A percentile compares a stretch with the other conserved stretches of the same genome.
Conservation (phyloP, 2,888 invertebrate genomes). For the Cataglyphis altisquamis region DNA sequence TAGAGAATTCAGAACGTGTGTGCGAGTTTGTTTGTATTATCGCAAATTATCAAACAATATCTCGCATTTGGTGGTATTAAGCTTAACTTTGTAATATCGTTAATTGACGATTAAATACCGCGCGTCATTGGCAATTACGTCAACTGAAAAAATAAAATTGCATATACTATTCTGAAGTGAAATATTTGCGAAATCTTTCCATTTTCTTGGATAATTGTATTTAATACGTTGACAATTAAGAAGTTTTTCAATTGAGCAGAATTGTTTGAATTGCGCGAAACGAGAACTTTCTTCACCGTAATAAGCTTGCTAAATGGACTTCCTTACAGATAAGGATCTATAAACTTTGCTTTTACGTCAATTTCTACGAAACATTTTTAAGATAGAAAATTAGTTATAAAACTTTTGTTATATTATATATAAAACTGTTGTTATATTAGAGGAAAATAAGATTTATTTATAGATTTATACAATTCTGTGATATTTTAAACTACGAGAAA, state of each 20-base stretch:
- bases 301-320: slow-evolving; percentile 2
- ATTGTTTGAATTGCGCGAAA: slow-evolving; percentile 15
- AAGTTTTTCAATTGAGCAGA: background rate
- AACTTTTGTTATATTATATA: no score
- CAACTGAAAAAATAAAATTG: background rate
- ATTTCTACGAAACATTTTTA: background rate
- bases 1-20: background rate
- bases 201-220: background rate
- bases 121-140: background rate
- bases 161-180: background rate
- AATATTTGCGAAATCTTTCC: background rate
- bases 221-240: slow-evolving; percentile 1
- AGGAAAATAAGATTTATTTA: background rate
- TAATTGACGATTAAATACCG: background rate
- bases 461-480: background rate
- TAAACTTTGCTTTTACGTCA: background rate
- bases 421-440: background rate
- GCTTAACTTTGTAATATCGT: background rate
- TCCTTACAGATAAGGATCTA: background rate
- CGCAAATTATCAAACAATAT: slow-evolving; percentile 30
- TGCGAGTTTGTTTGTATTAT: slow-evolving; percentile 14
- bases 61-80: background rate
- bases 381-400: slow-evolving; percentile 2
- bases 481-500: background rate
- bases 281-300: background rate